A percentile compares a stretch with the other conserved stretches of the same genome.
Evolutionary conservation across 1,140 invertebrate genomes (phyloP).

Genomic region (Araneus ventricosus): DNA sequence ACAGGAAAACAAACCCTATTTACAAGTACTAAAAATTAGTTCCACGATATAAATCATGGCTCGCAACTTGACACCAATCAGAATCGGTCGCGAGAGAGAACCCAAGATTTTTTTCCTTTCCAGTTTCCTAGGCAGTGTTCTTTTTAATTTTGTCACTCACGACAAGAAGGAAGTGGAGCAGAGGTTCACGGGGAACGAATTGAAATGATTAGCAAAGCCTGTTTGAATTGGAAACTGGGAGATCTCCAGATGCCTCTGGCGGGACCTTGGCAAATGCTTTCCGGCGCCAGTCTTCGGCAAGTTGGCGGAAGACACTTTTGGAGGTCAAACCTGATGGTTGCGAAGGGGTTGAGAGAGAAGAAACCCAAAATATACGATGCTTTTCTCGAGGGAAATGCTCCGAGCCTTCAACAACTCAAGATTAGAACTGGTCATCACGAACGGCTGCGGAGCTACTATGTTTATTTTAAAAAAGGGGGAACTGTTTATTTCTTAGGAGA

Average conservation of each 20-base stretch:
- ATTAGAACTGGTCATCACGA: neutral
- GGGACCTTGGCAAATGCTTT: conserved; percentile 29
- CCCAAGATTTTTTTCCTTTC: neutral
- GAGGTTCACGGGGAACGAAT: conserved; percentile 31
- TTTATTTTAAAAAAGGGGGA: too few relatives aligned
- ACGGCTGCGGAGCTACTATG: too few relatives aligned
- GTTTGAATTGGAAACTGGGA: neutral
- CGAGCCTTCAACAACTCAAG: neutral
- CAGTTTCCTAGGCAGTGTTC: neutral
- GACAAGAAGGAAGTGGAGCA: neutral
- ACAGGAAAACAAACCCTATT: too few relatives aligned
- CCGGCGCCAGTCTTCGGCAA: conserved; percentile 20
- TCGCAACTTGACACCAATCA: neutral
- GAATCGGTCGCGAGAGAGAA: neutral
- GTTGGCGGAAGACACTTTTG: conserved; percentile 36
- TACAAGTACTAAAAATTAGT: neutral
- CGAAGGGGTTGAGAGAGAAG: neutral
- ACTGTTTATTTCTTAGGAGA: too few relatives aligned
- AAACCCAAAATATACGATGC: conserved; percentile 4
- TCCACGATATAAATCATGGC: neutral
- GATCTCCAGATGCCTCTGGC: neutral
- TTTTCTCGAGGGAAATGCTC: neutral
- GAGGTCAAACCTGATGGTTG: conserved; percentile 27
- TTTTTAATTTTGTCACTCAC: conserved; percentile 3
- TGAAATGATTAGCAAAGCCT: conserved; percentile 17